These are phyloP conservation scores for Pachyramphus minor DNA, from an alignment of 2,113 vertebrate species.

Conservation along the genomic window DNA sequence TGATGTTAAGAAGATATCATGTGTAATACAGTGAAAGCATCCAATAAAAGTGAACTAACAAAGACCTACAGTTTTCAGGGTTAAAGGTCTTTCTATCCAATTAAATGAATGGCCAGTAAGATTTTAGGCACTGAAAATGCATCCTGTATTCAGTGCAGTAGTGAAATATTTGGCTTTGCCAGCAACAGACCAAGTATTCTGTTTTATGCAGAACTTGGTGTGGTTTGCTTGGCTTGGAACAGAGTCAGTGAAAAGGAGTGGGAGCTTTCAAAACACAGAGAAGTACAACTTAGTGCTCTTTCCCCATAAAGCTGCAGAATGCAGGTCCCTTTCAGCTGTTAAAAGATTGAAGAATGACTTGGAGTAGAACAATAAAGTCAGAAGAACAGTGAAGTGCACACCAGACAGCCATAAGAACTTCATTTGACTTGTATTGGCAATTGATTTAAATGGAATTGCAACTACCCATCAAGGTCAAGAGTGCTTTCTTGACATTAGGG, in stretches of 20 bases:
- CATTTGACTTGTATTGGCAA: constrained; percentile 55
- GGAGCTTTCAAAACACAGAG: constrained; percentile 38
- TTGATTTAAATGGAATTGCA: constrained; percentile 60
- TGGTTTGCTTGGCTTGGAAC: not conserved
- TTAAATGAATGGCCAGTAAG: not conserved
- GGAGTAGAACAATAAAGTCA: constrained; percentile 40
- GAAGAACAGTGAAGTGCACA: constrained; percentile 47
- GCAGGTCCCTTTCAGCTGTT: constrained; percentile 54
- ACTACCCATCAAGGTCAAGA: constrained; percentile 49
- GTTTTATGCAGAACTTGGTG: not conserved
- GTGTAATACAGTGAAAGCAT: not conserved
- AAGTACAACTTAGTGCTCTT: constrained; percentile 40
- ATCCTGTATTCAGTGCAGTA: not conserved
- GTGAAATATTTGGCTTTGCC: not conserved
- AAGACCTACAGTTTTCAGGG: not conserved
- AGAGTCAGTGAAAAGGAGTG: not conserved
- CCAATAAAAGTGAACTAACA: not conserved
- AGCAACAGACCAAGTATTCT: not conserved
- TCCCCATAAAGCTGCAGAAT: constrained; percentile 59
- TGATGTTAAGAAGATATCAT: not conserved
- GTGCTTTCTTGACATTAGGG: constrained; percentile 31
- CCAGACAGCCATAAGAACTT: constrained; percentile 46
- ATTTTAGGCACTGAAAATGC: not conserved
- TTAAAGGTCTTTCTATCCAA: not conserved
- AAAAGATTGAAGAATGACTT: constrained; percentile 55